Evolutionary conservation across 2,888 invertebrate genomes (phyloP).

Genomic region (Phyllotreta cruciferae): DNA sequence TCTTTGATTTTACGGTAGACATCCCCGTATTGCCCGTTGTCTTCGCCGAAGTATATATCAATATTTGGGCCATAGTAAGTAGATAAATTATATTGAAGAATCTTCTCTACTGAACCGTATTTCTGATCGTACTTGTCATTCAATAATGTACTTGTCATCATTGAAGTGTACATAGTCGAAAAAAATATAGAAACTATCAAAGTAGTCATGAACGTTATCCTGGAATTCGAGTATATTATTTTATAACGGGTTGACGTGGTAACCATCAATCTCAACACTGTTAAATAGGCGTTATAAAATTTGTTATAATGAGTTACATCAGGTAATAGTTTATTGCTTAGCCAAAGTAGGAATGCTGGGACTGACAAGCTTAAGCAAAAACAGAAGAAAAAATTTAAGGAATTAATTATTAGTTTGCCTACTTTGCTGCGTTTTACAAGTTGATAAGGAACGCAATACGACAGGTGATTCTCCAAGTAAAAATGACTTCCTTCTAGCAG

Average conservation of each 20-base stretch:
- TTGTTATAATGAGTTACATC: not conserved
- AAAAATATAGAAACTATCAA: conserved; percentile 44
- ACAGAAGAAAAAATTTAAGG: not conserved
- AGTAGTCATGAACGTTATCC: conserved; percentile 14
- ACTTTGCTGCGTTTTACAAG: conserved; percentile 23
- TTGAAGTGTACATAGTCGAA: conserved; percentile 44
- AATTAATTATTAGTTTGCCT: not conserved
- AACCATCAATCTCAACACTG: not conserved
- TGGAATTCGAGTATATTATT: conserved; percentile 1
- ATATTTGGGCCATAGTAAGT: conserved; percentile 43
- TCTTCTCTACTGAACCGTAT: conserved; percentile 44
- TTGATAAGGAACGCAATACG: conserved; percentile 54
- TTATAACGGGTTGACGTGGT: not conserved
- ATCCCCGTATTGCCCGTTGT: conserved; percentile 1
- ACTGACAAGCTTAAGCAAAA: not conserved
- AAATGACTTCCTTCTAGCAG: conserved; percentile 50
- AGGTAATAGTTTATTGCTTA: not conserved
- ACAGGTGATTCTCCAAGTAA: conserved; percentile 51
- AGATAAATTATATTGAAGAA: conserved; percentile 43
- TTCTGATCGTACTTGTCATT: conserved; percentile 43
- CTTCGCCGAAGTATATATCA: conserved; percentile 41
- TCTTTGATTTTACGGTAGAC: conserved; percentile 5
- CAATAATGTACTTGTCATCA: conserved; percentile 46
- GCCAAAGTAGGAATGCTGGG: not conserved
- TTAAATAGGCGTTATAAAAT: not conserved